Evolutionary conservation across 2,888 invertebrate species (phyloP).

Genomic region (Lordiphosa fenestrarum): DNA sequence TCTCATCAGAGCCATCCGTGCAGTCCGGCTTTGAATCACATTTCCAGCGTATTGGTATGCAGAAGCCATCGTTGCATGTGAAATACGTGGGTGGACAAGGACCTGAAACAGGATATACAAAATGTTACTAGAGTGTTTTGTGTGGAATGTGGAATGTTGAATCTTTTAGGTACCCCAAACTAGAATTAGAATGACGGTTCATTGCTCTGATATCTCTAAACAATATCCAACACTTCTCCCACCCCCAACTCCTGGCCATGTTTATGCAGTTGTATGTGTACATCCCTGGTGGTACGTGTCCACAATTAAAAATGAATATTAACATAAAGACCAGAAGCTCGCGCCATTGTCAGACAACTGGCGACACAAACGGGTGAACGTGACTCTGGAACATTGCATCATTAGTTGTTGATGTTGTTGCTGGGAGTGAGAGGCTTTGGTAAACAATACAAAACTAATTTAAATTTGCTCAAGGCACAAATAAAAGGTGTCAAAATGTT

Average conservation of each 20-base stretch:
- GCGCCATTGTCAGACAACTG: slow-evolving; percentile 24
- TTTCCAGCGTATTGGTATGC: slow-evolving; percentile 83
- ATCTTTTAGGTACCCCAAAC: too few species aligned
- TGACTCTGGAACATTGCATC: slow-evolving; percentile 67
- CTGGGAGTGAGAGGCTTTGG: slow-evolving; percentile 16
- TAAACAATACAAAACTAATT: slow-evolving; percentile 71
- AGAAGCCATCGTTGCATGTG: slow-evolving; percentile 81
- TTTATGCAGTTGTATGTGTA: slow-evolving; percentile 66
- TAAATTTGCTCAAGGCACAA: slow-evolving; percentile 70
- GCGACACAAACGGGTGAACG: slow-evolving; percentile 50
- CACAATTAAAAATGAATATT: slow-evolving; percentile 67
- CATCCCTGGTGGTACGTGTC: slow-evolving; percentile 59
- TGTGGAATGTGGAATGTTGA: too few species aligned
- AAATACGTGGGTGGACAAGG: slow-evolving; percentile 76
- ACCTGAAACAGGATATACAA: slow-evolving; percentile 59
- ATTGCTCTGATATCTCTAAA: neutral
- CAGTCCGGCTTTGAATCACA: slow-evolving; percentile 84
- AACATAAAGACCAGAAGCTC: slow-evolving; percentile 22
- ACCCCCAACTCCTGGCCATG: slow-evolving; percentile 40
- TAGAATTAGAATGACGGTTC: too few species aligned
- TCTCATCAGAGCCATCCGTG: slow-evolving; percentile 84
- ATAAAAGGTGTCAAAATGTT: slow-evolving; percentile 67
- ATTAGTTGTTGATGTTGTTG: slow-evolving; percentile 54
- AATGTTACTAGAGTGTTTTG: too few species aligned
- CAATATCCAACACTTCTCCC: neutral